Conservation (phyloP, 2,888 invertebrate genomes). For the Panopea generosa region DNA sequence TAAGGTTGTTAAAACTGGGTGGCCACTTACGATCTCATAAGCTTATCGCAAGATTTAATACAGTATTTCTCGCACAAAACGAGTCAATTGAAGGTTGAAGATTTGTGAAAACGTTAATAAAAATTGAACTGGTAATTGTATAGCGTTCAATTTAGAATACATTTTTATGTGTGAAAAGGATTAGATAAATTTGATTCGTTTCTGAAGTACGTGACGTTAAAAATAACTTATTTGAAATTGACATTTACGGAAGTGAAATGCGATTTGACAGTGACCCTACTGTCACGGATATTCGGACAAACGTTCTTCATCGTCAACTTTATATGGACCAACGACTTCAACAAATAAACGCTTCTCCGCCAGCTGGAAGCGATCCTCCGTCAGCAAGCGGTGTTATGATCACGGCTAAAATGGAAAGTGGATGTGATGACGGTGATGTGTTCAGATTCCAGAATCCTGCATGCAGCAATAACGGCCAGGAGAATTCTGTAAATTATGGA, state of each 20-base stretch:
- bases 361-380: conserved; percentile 50
- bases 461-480: conserved; percentile 1
- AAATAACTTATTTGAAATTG: conserved; percentile 7
- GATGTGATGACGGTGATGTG: neutral
- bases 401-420: neutral
- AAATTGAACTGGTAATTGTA: conserved; percentile 9
- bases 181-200: conserved; percentile 1
- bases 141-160: conserved; percentile 5
- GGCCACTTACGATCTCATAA: conserved; percentile 15
- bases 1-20: conserved; percentile 34
- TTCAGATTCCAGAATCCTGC: conserved; percentile 7
- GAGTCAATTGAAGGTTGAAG: conserved; percentile 36
- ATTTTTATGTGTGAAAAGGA: neutral
- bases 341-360: conserved; percentile 47
- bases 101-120: conserved; percentile 26
- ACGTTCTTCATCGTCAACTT: conserved; percentile 41
- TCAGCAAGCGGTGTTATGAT: neutral
- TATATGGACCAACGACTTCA: conserved; percentile 39
- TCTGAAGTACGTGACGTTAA: neutral
- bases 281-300: conserved; percentile 52
- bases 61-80: conserved; percentile 14
- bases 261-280: conserved; percentile 64
- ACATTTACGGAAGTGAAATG: conserved; percentile 47
- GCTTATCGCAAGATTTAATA: conserved; percentile 2
- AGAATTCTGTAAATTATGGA: conserved; percentile 17